Conservation (phyloP, 2,888 invertebrate species). For the Polyploca ridens region DNA sequence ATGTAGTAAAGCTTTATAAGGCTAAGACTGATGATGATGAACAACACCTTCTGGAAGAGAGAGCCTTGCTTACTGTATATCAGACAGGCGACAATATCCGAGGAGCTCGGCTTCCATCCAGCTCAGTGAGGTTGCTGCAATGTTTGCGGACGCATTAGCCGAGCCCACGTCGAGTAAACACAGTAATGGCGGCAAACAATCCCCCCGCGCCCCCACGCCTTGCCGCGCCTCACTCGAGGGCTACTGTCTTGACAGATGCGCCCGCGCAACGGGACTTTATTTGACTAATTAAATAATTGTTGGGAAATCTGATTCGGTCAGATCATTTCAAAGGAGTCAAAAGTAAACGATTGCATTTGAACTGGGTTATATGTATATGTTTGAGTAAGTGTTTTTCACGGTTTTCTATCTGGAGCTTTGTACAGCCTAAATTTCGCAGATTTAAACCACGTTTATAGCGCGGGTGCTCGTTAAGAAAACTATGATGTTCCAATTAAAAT, state of each 20-base stretch:
- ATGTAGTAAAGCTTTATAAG: no score
- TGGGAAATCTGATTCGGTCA: constrained; percentile 20
- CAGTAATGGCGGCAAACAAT: constrained; percentile 78
- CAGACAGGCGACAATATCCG: neutral
- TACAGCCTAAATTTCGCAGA: neutral
- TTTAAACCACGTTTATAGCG: neutral
- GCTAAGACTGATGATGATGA: no score
- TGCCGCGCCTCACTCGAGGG: constrained; percentile 29
- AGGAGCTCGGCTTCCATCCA: neutral
- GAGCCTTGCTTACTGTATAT: neutral
- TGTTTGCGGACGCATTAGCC: constrained; percentile 82
- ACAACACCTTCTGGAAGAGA: no score
- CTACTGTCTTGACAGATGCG: constrained; percentile 56
- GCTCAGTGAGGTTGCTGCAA: constrained; percentile 15
- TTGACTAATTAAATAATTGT: constrained; percentile 18
- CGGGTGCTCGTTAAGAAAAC: constrained; percentile 13
- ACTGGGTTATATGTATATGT: neutral
- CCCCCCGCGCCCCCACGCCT: constrained; percentile 31
- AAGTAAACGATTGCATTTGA: neutral
- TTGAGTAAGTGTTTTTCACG: no score
- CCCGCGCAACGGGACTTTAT: constrained; percentile 48
- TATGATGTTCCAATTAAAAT: constrained; percentile 30
- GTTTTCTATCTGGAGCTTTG: neutral
- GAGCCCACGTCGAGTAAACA: constrained; percentile 69
- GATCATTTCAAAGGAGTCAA: constrained; percentile 12